Evolutionary conservation across 2,888 invertebrate species (phyloP).

Genomic region (Tuberolachnus salignus): DNA sequence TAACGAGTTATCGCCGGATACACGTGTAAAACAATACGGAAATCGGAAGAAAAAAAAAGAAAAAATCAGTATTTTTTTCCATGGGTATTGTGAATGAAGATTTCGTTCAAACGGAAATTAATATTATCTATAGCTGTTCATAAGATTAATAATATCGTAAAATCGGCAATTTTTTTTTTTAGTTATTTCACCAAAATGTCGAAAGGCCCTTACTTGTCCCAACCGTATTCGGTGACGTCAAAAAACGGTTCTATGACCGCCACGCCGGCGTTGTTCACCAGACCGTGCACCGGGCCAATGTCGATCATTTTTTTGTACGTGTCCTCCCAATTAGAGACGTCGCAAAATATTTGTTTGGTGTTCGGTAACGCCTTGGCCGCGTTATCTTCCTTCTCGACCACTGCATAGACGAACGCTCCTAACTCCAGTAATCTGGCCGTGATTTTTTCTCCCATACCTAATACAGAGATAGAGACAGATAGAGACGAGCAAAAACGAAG

Average conservation of each 20-base stretch:
- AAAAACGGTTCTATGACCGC: conserved; percentile 74
- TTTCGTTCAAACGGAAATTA: too few species aligned
- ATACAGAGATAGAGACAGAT: too few species aligned
- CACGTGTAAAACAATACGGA: too few species aligned
- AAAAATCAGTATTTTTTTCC: too few species aligned
- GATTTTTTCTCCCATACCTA: conserved; percentile 53
- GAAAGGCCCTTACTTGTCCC: conserved; percentile 72
- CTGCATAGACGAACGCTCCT: conserved; percentile 34
- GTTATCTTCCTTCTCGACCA: conserved; percentile 66
- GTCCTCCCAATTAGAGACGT: conserved; percentile 76
- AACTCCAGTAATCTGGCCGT: conserved; percentile 26
- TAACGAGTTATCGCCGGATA: too few species aligned
- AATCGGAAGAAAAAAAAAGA: too few species aligned
- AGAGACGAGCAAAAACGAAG: too few species aligned
- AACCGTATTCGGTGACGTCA: conserved; percentile 70
- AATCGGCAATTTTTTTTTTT: too few species aligned
- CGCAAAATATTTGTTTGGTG: conserved; percentile 72
- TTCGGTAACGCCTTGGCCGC: conserved; percentile 69
- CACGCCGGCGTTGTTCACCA: conserved; percentile 89
- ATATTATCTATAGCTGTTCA: too few species aligned
- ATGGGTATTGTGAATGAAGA: too few species aligned
- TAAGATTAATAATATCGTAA: too few species aligned
- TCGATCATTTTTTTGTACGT: conserved; percentile 69
- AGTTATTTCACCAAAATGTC: too few species aligned
- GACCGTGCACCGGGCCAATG: conserved; percentile 74